Percentiles rank a stretch among this genome's conserved stretches.
Conservation (phyloP, 2,888 invertebrate species). For the Nebria salina region DNA sequence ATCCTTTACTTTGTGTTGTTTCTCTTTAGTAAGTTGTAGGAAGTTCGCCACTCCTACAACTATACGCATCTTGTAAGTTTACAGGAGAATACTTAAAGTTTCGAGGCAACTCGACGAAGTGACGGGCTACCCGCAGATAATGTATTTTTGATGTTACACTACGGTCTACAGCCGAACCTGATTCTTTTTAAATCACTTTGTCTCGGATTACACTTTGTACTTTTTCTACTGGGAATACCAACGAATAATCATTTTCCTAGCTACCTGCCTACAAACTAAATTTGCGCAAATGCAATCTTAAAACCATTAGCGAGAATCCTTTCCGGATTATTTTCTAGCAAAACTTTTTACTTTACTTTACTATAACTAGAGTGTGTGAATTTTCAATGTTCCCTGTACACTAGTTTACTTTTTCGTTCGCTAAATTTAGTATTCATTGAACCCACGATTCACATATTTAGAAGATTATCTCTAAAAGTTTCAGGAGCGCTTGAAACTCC, state of each 20-base stretch:
- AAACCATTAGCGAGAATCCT: neutral
- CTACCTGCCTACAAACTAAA: neutral
- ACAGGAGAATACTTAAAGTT: neutral
- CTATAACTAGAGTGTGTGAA: no score
- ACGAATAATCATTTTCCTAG: neutral
- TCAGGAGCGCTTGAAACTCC: no score
- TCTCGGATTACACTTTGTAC: neutral
- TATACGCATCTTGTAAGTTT: neutral
- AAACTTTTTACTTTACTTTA: neutral
- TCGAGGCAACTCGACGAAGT: neutral
- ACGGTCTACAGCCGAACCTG: neutral
- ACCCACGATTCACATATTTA: no score
- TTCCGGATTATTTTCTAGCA: neutral
- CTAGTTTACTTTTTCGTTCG: no score
- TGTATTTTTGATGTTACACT: neutral
- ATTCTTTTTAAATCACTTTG: neutral
- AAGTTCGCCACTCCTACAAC: neutral
- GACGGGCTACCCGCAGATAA: neutral
- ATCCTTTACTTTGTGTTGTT: neutral
- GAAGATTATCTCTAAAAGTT: no score
- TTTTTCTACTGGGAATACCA: neutral
- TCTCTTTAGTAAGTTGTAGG: neutral
- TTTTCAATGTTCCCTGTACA: no score
- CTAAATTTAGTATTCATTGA: no score
- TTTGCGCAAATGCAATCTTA: neutral